Percentiles rank a stretch among this genome's conserved stretches.
phyloP scores from a whole-genome alignment of 2,797 vertebrate species.

The Echeneis naucrates region DNA sequence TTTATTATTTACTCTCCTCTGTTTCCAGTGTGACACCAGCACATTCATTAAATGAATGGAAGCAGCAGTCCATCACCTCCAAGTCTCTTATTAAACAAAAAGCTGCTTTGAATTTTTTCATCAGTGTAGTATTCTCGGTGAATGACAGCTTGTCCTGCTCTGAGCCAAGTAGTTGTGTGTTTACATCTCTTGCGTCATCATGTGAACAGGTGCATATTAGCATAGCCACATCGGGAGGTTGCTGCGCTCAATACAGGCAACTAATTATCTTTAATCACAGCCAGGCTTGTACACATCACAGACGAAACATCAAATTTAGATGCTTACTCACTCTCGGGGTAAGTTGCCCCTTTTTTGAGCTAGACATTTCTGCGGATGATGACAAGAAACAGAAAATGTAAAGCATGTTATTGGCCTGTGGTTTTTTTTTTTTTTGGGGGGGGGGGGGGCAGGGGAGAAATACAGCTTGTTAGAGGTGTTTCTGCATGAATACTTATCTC shows the following conservation, averaged over 20 bases:
- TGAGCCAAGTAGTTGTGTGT: not conserved
- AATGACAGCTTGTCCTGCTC: constrained; percentile 16
- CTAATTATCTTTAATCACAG: constrained; percentile 68
- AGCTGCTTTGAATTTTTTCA: constrained; percentile 33
- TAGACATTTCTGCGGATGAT: constrained; percentile 32
- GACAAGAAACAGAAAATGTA: constrained; percentile 8
- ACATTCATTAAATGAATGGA: constrained; percentile 49
- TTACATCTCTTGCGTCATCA: constrained; percentile 12
- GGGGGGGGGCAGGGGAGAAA: no score
- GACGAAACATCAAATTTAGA: constrained; percentile 40
- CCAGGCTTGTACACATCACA: constrained; percentile 37
- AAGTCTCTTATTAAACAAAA: constrained; percentile 42
- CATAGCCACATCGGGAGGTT: constrained; percentile 33
- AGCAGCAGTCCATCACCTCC: constrained; percentile 28
- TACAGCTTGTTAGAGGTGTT: constrained; percentile 53
- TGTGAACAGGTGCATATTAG: constrained; percentile 68
- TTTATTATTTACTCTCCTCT: constrained; percentile 16
- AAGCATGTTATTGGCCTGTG: constrained; percentile 4
- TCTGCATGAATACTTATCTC: constrained; percentile 43
- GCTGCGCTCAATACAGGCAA: constrained; percentile 42
- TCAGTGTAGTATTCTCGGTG: constrained; percentile 15
- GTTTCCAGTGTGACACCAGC: constrained; percentile 5
- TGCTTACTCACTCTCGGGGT: constrained; percentile 11
- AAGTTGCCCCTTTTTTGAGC: constrained; percentile 23
- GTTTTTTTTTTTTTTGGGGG: no score